Evolutionary conservation across 2,113 vertebrate genomes (phyloP).

Genomic region (Hemiscyllium ocellatum): DNA sequence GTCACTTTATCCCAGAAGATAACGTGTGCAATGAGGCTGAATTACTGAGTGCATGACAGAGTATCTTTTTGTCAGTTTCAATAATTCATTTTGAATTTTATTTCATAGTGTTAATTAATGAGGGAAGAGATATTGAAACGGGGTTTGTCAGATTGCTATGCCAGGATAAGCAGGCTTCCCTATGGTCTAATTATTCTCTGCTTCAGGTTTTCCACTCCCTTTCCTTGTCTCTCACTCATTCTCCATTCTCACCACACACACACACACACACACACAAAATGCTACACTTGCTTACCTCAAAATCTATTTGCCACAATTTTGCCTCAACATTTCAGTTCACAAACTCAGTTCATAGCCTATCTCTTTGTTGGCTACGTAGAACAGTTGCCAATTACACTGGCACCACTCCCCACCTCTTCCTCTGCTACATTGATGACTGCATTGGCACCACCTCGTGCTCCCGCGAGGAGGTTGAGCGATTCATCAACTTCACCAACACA

Average conservation of each 20-base stretch:
- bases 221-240: background rate
- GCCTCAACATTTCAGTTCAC: background rate
- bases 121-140: background rate
- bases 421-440: too few relatives aligned
- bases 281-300: background rate
- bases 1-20: conserved; percentile 27
- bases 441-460: too few relatives aligned
- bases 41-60: background rate
- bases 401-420: too few relatives aligned
- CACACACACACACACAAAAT: background rate
- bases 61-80: conserved; percentile 17
- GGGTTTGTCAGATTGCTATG: too few relatives aligned
- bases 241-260: background rate
- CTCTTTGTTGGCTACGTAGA: too few relatives aligned
- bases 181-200: background rate
- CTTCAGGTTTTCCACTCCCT: too few relatives aligned
- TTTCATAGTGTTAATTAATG: background rate
- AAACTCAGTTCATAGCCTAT: too few relatives aligned
- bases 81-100: conserved; percentile 17
- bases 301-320: background rate
- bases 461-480: too few relatives aligned
- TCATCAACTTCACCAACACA: too few relatives aligned
- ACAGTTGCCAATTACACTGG: too few relatives aligned
- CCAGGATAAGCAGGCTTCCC: background rate
- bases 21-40: background rate